Conservation (phyloP, 2,797 vertebrate species). For the Oceanodroma leucorhoa region DNA sequence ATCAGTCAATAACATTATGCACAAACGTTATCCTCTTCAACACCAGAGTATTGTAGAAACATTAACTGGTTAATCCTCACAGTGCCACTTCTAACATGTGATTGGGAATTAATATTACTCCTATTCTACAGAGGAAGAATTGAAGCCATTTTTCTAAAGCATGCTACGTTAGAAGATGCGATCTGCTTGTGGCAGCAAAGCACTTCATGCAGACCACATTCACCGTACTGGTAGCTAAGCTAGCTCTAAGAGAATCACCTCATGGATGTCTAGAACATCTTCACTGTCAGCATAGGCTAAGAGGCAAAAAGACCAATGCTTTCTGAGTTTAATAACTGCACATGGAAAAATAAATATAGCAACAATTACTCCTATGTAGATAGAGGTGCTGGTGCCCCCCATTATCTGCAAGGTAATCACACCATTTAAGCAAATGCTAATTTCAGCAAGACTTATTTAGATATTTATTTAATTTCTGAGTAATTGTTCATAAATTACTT, state of each 20-base stretch:
- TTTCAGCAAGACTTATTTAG: not conserved
- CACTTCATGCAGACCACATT: not conserved
- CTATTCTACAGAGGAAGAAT: not conserved
- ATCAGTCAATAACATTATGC: not conserved
- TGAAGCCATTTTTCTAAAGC: not conserved
- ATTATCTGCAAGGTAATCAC: not conserved
- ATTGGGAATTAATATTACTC: not conserved
- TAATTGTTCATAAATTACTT: not conserved
- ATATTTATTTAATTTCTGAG: not conserved
- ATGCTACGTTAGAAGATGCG: not conserved
- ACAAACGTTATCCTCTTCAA: fast-evolving
- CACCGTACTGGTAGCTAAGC: not conserved
- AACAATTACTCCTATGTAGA: not conserved
- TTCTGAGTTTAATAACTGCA: not conserved
- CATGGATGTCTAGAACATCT: not conserved
- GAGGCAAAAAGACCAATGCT: not conserved
- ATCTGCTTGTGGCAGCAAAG: not conserved
- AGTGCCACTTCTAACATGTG: not conserved
- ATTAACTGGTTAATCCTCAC: not conserved
- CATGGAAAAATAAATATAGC: not conserved
- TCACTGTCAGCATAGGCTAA: not conserved
- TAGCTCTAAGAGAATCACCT: not conserved
- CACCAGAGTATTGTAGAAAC: not conserved
- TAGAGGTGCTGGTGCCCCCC: not conserved
- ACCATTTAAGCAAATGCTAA: not conserved